phyloP scores from a whole-genome alignment of 2,888 invertebrate species.

The Doris montereyensis region DNA sequence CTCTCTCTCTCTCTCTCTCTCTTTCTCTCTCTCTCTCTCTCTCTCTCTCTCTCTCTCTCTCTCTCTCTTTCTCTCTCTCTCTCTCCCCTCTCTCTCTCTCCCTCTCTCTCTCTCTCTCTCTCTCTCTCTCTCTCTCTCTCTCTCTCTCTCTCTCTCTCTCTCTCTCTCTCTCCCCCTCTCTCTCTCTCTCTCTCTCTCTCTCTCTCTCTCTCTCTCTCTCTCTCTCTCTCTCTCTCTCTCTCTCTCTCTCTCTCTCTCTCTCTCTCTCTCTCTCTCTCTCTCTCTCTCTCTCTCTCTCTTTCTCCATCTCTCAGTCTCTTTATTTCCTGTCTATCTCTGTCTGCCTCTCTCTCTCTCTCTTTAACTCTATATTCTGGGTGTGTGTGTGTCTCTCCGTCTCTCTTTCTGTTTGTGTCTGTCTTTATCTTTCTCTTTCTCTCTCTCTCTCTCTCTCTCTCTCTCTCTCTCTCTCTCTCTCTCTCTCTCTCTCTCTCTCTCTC shows the following conservation, averaged over 20 bases:
- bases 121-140: conserved; percentile 62
- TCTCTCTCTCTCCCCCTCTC: conserved; percentile 50
- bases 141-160: conserved; percentile 48
- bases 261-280: background rate
- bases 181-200: conserved; percentile 1
- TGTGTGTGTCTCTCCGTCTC: no score
- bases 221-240: conserved; percentile 35
- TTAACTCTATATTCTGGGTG: no score
- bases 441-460: no score
- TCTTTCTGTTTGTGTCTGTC: no score
- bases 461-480: no score
- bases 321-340: no score
- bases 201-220: conserved; percentile 13
- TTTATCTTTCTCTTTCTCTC: no score
- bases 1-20: background rate
- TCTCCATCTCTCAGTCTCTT: no score
- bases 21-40: background rate
- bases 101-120: background rate
- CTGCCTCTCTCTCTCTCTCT: no score
- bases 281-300: no score
- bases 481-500: no score
- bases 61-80: background rate
- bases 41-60: conserved; percentile 2
- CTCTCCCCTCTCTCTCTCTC: background rate
- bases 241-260: conserved; percentile 34